phyloP scores from a whole-genome alignment of 2,888 invertebrate genomes.

The Sesia apiformis region DNA sequence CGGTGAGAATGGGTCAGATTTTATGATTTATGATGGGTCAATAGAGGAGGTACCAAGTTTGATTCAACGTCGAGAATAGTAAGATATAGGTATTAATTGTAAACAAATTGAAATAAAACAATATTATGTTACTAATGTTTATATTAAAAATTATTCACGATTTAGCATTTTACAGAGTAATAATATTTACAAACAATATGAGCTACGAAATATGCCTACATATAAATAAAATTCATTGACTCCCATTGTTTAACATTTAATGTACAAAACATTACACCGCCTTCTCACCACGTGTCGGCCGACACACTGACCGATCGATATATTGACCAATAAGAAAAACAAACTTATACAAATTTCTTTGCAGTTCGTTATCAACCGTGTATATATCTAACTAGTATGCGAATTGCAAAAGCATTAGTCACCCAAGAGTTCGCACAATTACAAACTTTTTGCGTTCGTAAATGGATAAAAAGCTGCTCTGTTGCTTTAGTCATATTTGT shows the following conservation, averaged over 20 bases:
- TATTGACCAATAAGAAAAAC: not conserved
- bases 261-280: conserved; percentile 44
- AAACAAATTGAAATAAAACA: conserved; percentile 48
- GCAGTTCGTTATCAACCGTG: not conserved
- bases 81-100: too few species aligned
- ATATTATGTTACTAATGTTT: conserved; percentile 68
- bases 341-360: not conserved
- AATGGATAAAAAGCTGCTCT: too few species aligned
- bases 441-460: too few species aligned
- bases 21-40: too few species aligned
- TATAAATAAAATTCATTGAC: conserved; percentile 73
- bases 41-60: too few species aligned
- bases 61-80: too few species aligned
- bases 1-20: too few species aligned
- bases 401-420: not conserved
- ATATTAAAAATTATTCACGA: conserved; percentile 72
- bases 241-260: conserved; percentile 59
- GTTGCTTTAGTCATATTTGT: too few species aligned
- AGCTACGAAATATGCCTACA: conserved; percentile 65
- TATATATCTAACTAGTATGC: not conserved
- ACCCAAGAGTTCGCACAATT: too few species aligned
- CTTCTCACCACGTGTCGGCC: conserved; percentile 14
- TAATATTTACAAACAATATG: conserved; percentile 70
- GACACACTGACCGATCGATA: conserved; percentile 32
- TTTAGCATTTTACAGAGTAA: conserved; percentile 72